Base-by-base conservation (phyloP, 2,797 vertebrate genomes). In the Sebastes oblongus region DNA sequence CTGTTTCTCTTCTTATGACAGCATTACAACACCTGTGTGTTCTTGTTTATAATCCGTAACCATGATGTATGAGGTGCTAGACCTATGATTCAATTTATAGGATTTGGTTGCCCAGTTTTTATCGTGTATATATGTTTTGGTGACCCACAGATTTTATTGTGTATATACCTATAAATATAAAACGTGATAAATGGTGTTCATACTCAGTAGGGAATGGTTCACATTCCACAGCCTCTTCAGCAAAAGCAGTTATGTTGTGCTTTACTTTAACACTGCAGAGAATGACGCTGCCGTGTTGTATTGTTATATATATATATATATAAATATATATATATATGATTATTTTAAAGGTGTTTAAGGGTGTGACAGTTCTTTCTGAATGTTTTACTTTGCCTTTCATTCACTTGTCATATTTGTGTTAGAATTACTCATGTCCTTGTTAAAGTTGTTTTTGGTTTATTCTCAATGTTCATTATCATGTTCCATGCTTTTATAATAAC, bases 401-500 rank as follows among this genome's bases (percentile, higher is more conserved):
- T 77, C 42, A 27, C 13, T 79, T 6, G 22, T 84, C 61, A 52
- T 14, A 75, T 88, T 77, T 83, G 54, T 89, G 81, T 61, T 39
- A 77, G 22, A 78, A 24, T 66, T 64, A 52, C 12, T 83, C 58
- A 78, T 74, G 66, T 84, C 75, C 2, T 36, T 32, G 64, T 75
- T 70, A 8, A 76, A 72, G 61, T 25, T 55, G 30, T 64, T 83
- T 78, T 83, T 66, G 13, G 14, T 86, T 90, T 73, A 78, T 74
- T 56, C 50, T 79, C 75, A 73, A 34, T 88, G 85, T 90, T 89
- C 56, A 79, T 88, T 78, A 75, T 75, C n/a, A 78, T 90, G 80
- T 80, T 70, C 7, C 72, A 85, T 89, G 79, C 78, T 92, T 95
- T 93, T 93, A 80, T 94, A 92, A 90, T 68, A 82, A 90, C 67